Base-by-base conservation (phyloP, 2,113 vertebrate species). In the mouse (Mus musculus) region DNA sequence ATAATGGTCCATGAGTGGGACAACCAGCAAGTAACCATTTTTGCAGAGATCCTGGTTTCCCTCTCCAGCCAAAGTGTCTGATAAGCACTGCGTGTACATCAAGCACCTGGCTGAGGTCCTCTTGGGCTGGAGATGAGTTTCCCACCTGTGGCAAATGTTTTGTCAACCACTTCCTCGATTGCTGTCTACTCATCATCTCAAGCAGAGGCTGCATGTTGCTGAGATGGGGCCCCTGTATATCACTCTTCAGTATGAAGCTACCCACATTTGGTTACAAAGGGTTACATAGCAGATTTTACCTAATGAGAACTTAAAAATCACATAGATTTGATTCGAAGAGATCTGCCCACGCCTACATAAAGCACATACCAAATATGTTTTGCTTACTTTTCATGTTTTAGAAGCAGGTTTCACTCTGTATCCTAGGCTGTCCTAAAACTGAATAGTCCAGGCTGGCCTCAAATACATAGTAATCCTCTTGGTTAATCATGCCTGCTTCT, bases 131-230 rank as follows among this genome's bases (percentile, higher is more conserved):
- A 88, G 52, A 77, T 46, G 12, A 92, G 49, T 82, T 78, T 93
- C 77, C 93, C 90, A 95, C 26, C 76, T 95, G 0, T 39, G 77
- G 90, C 94, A 94, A 89, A 63, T 93, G 54, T 36, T 87, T 71
- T 30, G 1, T 49, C 81, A 97, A 95, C 94, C 94, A 96, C 89
- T 97, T 96, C 76, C 93, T 88, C 92, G 54, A 63, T 46, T 42
- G 8, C 17, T 97, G 26, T 95, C 95, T 86, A 42, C 88, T 95
- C 92, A 89, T 76, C 71, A 94, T 26, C 49, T 96, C 77, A 78
- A 77, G 72, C 49, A 91, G 80, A 87, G 56, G 42, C 42, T 96
- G 52, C 67, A 72, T 92, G 95, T 86, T 95, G 36, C 96, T 81
- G 59, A 93, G 65, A 88, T 46, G 78, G 65, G 46, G 71, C n/a